Percentiles rank a stretch among this genome's conserved stretches.
Conservation (phyloP, 2,113 vertebrate genomes). For the human (Homo sapiens) region GRCh38 chr2:9386001-9386500, state of each 20-base stretch:
- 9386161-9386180: background rate
- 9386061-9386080: background rate
- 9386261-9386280: rapidly evolving
- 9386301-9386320: background rate
- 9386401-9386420: background rate
- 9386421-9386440: background rate
- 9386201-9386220: background rate
- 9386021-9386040: rapidly evolving
- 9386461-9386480: background rate
- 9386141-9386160: background rate
- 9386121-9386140: background rate
- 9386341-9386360: background rate
- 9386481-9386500: rapidly evolving
- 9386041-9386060: background rate
- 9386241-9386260: rapidly evolving
- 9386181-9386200: rapidly evolving
- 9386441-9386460: rapidly evolving
- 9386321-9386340: background rate
- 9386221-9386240: background rate
- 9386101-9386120: background rate
- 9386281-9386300: background rate
- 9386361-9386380: too few species aligned
- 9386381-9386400: background rate
- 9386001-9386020: background rate
- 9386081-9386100: background rate